Evolutionary conservation across 2,113 vertebrate genomes (phyloP).

Genomic region (Willisornis vidua): DNA sequence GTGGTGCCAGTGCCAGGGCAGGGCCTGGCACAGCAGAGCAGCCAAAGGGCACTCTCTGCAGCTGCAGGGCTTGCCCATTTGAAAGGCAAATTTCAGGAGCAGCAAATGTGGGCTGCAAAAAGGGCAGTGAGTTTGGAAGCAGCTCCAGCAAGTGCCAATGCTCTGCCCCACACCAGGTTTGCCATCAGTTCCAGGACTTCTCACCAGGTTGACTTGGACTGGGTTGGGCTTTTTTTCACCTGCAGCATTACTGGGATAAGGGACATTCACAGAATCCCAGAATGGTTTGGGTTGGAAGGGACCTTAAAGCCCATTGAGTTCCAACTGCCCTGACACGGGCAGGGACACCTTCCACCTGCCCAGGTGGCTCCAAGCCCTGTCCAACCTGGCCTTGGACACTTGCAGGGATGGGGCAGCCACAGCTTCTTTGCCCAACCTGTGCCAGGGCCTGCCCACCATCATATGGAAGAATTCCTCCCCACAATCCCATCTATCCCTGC

Average conservation of each 20-base stretch:
- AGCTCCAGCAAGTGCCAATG: background rate
- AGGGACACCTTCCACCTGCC: too few species aligned
- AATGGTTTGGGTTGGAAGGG: background rate
- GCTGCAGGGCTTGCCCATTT: background rate
- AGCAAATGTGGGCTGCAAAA: background rate
- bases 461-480: background rate
- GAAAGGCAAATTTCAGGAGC: background rate
- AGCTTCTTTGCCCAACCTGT: background rate
- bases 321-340: background rate
- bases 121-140: background rate
- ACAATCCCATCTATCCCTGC: too few species aligned
- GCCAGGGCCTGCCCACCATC: background rate
- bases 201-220: background rate
- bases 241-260: background rate
- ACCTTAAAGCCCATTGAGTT: background rate
- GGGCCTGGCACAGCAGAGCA: background rate
- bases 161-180: background rate
- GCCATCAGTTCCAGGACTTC: background rate
- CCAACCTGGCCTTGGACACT: background rate
- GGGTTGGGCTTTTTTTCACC: background rate
- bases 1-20: rapidly evolving
- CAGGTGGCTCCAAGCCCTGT: background rate
- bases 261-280: background rate
- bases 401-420: background rate
- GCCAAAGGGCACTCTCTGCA: background rate